These are phyloP conservation scores for Corythornis madagascariensis DNA, from an alignment of 2,113 vertebrate species.

Conservation along the genomic window DNA sequence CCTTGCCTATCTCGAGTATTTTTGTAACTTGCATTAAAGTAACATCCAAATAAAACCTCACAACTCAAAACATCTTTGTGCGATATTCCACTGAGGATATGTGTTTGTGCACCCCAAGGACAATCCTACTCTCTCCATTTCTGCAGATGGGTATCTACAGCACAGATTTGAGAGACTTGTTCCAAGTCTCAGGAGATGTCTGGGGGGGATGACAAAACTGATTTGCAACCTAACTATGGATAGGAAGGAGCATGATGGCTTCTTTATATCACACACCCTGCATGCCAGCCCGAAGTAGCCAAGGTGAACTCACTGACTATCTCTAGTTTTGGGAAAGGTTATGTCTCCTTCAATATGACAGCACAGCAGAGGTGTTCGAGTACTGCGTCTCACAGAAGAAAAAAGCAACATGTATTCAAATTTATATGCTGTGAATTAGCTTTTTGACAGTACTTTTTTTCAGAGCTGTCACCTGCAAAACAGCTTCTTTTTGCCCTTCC, in stretches of 20 bases:
- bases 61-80: not conserved
- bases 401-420: not conserved
- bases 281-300: not conserved
- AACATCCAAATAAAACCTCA: not conserved
- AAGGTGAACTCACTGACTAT: not conserved
- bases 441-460: not conserved
- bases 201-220: not conserved
- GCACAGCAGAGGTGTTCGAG: not conserved
- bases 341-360: not conserved
- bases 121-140: not conserved
- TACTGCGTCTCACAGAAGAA: not conserved
- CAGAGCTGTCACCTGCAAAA: not conserved
- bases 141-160: not conserved
- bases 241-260: too few species aligned
- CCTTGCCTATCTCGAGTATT: not conserved
- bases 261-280: not conserved
- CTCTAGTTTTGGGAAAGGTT: not conserved
- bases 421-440: not conserved
- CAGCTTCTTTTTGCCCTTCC: not conserved
- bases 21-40: not conserved
- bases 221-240: accelerated
- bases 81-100: not conserved
- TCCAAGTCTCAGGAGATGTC: not conserved
- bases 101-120: not conserved
- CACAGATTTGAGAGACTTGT: not conserved